Base-by-base conservation (phyloP, 1,140 invertebrate genomes). In the Triops longicaudatus region DNA sequence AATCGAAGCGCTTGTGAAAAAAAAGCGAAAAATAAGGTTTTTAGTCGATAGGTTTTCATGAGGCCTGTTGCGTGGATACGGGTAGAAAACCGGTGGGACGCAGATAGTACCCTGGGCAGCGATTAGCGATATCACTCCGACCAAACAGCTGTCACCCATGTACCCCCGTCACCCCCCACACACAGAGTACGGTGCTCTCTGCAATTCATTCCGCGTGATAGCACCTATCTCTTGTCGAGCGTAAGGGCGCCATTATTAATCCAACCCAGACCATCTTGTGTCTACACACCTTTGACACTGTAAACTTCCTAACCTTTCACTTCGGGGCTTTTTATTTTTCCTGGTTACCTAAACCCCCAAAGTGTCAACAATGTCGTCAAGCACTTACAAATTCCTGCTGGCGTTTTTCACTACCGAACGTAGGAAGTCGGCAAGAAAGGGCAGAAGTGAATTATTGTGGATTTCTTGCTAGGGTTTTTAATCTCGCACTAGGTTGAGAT, bases 11-110 rank as follows among this genome's bases (percentile, higher is more conserved):
- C 50, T 63, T 17, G 3, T 63, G 50, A 22, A 63, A 63, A 63
- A n/a, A 63, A 12, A 63, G 9, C 10, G 6, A 17, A 63, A 22
- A 22, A 6, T 12, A 63, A 63, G 50, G 5, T 63, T 63, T 37
- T 4, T 63, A 63, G 9, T 6, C 3, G 50, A 63, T 63, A 63
- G 22, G 50, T 63, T 63, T 63, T 17, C 50, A 63, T 10, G 50
- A 63, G 50, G 50, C 50, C 50, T 63, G 50, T 63, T 63, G 50
- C 50, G 22, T 63, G 50, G 50, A 63, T n/a, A 63, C 50, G 50
- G 31, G 50, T 63, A 22, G 50, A 63, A n/a, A 63, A 37, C 31
- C 31, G 14, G 50, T 63, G 14, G 50, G 50, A 63, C 17, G 17
- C 43, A n/a, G 43, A 44, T 5, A 17, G 43, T 44, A 44, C 50